Evolutionary conservation across 35 echinoderm and acorn worm species (phyloP).

Genomic region (Chiridota heheva): DNA sequence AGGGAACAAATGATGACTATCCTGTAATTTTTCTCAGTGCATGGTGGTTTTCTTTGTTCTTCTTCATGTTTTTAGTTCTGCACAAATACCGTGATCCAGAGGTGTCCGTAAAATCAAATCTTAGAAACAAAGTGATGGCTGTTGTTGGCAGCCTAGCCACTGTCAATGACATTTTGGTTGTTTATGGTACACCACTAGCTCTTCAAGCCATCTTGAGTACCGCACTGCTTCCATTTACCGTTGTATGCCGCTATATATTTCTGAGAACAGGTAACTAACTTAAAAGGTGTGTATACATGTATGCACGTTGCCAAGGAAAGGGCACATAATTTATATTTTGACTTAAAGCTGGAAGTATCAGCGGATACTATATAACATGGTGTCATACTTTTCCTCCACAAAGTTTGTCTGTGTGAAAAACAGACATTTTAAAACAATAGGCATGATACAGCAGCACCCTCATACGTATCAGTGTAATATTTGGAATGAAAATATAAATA

Average conservation of each 20-base stretch:
- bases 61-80: constrained; percentile 59
- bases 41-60: constrained; percentile 72
- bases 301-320: too few species aligned
- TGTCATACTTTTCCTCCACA: too few species aligned
- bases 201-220: constrained; percentile 86
- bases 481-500: too few species aligned
- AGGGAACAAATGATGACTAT: too few species aligned
- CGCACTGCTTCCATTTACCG: constrained; percentile 82
- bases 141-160: constrained; percentile 66
- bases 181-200: constrained; percentile 77
- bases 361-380: too few species aligned
- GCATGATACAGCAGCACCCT: too few species aligned
- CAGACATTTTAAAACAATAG: too few species aligned
- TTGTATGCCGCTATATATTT: constrained; percentile 76
- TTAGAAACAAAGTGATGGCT: constrained; percentile 29
- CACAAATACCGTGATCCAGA: constrained; percentile 46
- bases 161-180: constrained; percentile 75
- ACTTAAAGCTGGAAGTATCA: too few species aligned
- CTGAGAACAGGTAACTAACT: constrained; percentile 89
- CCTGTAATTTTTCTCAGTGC: constrained; percentile 68
- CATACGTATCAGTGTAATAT: too few species aligned
- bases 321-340: too few species aligned
- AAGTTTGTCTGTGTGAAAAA: too few species aligned
- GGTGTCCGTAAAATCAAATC: constrained; percentile 23
- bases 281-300: too few species aligned